A percentile compares a stretch with the other conserved stretches of the same genome.
These are phyloP conservation scores for Sebastes flavidus DNA, from an alignment of 2,797 vertebrate species.

Conservation along the genomic window DNA sequence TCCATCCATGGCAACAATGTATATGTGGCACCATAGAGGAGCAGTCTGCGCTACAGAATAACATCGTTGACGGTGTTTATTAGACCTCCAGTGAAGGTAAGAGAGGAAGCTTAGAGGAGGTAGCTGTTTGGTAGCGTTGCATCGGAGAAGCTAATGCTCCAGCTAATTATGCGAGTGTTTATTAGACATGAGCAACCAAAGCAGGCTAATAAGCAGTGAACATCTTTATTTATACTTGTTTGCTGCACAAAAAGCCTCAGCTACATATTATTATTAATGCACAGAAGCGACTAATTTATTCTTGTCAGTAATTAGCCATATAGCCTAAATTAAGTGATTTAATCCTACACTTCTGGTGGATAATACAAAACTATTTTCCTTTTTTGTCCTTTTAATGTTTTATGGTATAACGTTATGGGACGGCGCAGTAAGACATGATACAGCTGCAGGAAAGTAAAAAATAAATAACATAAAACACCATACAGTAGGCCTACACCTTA, in stretches of 20 bases:
- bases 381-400: background rate
- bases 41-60: background rate
- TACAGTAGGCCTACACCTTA: background rate
- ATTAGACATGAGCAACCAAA: background rate
- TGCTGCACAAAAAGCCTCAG: background rate
- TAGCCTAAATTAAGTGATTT: background rate
- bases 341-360: too few species aligned
- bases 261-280: background rate
- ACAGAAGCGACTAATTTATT: background rate
- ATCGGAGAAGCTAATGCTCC: conserved; percentile 39
- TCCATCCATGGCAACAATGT: conserved; percentile 19
- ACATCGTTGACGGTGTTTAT: background rate
- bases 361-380: background rate
- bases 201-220: background rate
- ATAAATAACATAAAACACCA: background rate
- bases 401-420: background rate
- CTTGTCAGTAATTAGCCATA: conserved; percentile 3
- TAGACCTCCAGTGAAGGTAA: conserved; percentile 35
- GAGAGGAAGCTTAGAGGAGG: background rate
- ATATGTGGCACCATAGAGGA: background rate
- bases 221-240: rapidly evolving
- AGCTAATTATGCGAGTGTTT: conserved; percentile 17
- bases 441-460: background rate
- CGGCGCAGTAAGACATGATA: background rate
- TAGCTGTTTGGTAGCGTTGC: background rate